A percentile compares a stretch with the other conserved stretches of the same genome.
phyloP scores from a whole-genome alignment of 2,113 vertebrate genomes.

The Saguinus midas region DNA sequence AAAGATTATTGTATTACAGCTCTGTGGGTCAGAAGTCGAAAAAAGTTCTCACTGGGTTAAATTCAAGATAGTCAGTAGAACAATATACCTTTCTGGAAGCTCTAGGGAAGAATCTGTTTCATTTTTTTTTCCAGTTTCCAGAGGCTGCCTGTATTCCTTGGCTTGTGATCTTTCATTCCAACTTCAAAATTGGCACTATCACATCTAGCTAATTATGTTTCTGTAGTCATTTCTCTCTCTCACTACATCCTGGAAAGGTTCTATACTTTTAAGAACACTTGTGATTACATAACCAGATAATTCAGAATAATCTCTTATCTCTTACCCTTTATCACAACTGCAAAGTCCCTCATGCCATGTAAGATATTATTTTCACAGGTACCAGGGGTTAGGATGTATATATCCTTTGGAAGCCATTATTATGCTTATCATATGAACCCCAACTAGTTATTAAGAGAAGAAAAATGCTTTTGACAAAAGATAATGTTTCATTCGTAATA shows the following conservation, averaged over 20 bases:
- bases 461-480: not conserved
- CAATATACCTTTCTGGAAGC: not conserved
- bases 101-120: not conserved
- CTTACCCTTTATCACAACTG: not conserved
- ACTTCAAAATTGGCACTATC: not conserved
- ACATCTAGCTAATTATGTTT: not conserved
- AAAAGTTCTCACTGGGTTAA: not conserved
- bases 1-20: not conserved
- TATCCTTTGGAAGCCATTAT: not conserved
- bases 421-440: not conserved
- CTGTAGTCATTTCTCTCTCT: not conserved
- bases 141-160: not conserved
- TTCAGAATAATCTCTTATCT: not conserved
- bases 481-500: not conserved
- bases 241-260: not conserved
- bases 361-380: not conserved
- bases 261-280: not conserved
- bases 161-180: not conserved
- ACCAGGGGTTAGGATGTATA: not conserved
- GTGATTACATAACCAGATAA: not conserved
- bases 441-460: not conserved
- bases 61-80: not conserved
- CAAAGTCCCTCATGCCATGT: not conserved
- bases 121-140: not conserved
- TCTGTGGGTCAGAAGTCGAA: not conserved